These are phyloP conservation scores for Pseudochirops corinnae DNA, from an alignment of 2,797 vertebrate species.

Conservation along the genomic window DNA sequence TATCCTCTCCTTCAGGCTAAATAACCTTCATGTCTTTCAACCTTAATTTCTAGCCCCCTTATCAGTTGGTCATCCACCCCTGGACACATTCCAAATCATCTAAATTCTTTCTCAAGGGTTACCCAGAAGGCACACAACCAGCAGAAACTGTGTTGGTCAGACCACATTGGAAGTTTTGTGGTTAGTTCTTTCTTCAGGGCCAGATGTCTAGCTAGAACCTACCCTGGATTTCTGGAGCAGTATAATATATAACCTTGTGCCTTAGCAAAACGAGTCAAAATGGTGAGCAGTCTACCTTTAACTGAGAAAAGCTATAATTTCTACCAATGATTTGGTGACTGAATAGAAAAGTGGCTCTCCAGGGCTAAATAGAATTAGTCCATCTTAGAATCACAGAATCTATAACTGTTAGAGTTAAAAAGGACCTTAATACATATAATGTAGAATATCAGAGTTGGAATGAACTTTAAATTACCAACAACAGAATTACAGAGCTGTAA, in stretches of 20 bases:
- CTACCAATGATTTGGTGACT: background rate
- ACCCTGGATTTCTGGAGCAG: background rate
- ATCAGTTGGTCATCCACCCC: background rate
- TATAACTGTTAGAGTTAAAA: background rate
- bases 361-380: background rate
- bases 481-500: background rate
- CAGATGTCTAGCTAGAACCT: background rate
- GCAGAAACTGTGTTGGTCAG: background rate
- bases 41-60: background rate
- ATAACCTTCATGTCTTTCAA: background rate
- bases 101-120: background rate
- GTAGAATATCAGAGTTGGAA: background rate
- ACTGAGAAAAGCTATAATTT: background rate
- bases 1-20: background rate
- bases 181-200: background rate
- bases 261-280: background rate
- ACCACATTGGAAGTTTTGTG: background rate
- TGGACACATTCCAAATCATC: background rate
- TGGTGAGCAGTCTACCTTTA: background rate
- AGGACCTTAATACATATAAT: background rate
- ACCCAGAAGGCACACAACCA: background rate
- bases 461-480: background rate
- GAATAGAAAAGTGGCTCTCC: background rate
- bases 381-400: background rate
- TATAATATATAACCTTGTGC: background rate